A percentile compares a stretch with the other conserved stretches of the same genome.
These are phyloP conservation scores for Caenorhabditis japonica DNA, from an alignment of 2,888 invertebrate genomes.

Conservation along the genomic window DNA sequence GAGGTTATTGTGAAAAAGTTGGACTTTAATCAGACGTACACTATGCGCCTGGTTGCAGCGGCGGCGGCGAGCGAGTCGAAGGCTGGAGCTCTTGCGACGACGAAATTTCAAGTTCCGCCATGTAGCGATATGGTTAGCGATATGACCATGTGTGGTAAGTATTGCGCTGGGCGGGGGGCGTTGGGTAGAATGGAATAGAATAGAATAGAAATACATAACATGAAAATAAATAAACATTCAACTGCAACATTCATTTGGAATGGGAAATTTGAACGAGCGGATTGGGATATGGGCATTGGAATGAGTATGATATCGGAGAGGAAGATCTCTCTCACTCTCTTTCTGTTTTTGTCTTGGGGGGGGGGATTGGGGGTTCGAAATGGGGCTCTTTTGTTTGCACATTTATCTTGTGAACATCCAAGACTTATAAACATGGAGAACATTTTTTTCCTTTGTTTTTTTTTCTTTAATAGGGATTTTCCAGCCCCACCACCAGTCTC, in stretches of 20 bases:
- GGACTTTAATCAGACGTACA: constrained; percentile 54
- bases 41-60: constrained; percentile 19
- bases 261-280: too few species aligned
- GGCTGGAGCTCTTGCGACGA: constrained; percentile 29
- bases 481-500: constrained; percentile 57
- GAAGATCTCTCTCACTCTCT: too few species aligned
- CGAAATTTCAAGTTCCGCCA: constrained; percentile 47
- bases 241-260: too few species aligned
- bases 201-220: too few species aligned
- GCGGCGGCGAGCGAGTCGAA: neutral
- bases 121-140: constrained; percentile 57
- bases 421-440: constrained; percentile 16
- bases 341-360: too few species aligned
- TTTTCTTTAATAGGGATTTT: constrained; percentile 9
- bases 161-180: too few species aligned
- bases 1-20: constrained; percentile 56
- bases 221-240: too few species aligned
- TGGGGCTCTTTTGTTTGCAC: constrained; percentile 20
- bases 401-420: constrained; percentile 48
- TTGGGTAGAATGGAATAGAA: too few species aligned
- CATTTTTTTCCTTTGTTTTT: constrained; percentile 10
- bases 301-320: constrained; percentile 10
- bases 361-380: constrained; percentile 7
- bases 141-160: constrained; percentile 60
- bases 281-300: too few species aligned